Evolutionary conservation across 2,888 invertebrate genomes (phyloP).

Genomic region (Synanthedon myopaeformis): DNA sequence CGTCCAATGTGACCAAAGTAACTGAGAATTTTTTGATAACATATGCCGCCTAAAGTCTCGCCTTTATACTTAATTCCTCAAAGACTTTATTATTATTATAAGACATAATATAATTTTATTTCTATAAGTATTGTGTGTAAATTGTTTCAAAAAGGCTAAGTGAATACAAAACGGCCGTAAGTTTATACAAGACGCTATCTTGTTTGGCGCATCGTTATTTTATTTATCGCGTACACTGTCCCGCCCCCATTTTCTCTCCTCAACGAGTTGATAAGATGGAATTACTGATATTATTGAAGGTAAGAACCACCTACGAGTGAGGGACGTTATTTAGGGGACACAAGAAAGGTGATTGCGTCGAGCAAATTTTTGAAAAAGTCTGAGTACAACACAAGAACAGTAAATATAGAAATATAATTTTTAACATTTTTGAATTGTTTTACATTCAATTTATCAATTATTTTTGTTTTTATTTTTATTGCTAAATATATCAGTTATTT

Average conservation of each 20-base stretch:
- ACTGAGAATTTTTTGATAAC: no score
- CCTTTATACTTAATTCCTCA: no score
- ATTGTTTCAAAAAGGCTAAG: constrained; percentile 7
- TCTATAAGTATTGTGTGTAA: not conserved
- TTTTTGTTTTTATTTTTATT: no score
- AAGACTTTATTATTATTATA: no score
- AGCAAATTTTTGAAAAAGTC: not conserved
- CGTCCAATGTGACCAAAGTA: no score
- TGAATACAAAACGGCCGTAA: constrained; percentile 12
- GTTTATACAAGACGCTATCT: constrained; percentile 14
- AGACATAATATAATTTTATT: no score
- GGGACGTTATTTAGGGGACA: constrained; percentile 13
- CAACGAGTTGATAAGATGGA: constrained; percentile 40
- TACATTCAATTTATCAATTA: no score
- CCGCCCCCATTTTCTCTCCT: constrained; percentile 34
- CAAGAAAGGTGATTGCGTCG: not conserved
- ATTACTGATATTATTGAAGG: constrained; percentile 46
- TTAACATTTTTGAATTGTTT: no score
- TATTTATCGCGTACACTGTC: constrained; percentile 21
- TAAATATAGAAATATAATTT: no score
- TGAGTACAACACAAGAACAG: no score
- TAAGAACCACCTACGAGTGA: constrained; percentile 33
- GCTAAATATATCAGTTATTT: no score
- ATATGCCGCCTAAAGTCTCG: no score
- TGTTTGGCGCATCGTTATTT: constrained; percentile 20